Evolutionary conservation across 2,888 invertebrate genomes (phyloP).

Genomic region (Penaeus monodon): DNA sequence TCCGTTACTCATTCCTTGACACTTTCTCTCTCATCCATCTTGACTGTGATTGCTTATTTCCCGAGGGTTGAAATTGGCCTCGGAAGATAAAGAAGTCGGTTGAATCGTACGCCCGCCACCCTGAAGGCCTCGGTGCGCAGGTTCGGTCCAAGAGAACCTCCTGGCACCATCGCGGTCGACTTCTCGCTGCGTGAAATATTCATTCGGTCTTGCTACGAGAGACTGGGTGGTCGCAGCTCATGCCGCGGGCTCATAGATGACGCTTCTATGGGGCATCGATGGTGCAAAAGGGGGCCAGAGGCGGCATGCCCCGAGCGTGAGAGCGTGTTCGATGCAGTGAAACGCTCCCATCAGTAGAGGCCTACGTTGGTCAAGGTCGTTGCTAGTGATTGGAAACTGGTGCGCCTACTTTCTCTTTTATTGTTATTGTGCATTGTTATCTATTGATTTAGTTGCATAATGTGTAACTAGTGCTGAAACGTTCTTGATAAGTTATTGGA

Average conservation of each 20-base stretch:
- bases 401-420: too few species aligned
- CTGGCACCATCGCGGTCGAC: not conserved
- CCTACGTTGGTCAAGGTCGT: too few species aligned
- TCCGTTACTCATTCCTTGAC: too few species aligned
- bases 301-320: not conserved
- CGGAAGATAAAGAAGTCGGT: not conserved
- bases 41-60: too few species aligned
- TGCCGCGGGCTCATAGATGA: conserved; percentile 31
- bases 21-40: not conserved
- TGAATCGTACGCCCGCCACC: conserved; percentile 18
- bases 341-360: not conserved
- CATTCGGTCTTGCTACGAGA: conserved; percentile 28
- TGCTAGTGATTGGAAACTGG: too few species aligned
- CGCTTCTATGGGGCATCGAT: conserved; percentile 11
- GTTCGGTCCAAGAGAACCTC: not conserved
- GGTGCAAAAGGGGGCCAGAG: not conserved
- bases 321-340: not conserved
- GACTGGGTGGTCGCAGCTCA: conserved; percentile 24
- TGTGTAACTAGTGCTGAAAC: too few species aligned
- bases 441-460: too few species aligned
- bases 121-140: conserved; percentile 28
- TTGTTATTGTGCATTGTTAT: too few species aligned
- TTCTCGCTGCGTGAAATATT: conserved; percentile 25
- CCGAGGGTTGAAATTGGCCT: not conserved
- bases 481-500: too few species aligned